Evolutionary conservation across 2,888 invertebrate species (phyloP).

Genomic region (Oasisia sp.): DNA sequence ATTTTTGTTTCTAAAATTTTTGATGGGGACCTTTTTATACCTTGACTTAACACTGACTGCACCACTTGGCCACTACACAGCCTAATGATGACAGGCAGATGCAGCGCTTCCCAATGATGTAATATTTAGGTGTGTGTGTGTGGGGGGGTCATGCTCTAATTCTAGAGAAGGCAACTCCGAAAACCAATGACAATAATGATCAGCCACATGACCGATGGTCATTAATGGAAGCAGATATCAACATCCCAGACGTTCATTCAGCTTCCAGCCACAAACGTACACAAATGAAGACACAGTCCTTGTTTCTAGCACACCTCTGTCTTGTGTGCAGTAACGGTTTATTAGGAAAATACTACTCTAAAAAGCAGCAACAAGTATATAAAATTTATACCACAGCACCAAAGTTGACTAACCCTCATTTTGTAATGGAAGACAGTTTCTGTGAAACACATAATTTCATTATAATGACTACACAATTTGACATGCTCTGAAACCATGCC

Average conservation of each 20-base stretch:
- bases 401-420: neutral
- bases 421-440: neutral
- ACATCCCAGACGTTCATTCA: neutral
- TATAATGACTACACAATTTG: neutral
- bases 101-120: no score
- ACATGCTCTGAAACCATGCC: neutral
- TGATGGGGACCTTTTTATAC: no score
- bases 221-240: neutral
- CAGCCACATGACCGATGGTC: no score
- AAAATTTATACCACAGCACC: neutral
- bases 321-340: neutral
- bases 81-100: no score
- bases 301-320: neutral
- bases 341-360: conserved; percentile 6
- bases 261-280: neutral
- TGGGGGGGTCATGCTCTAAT: no score
- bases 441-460: neutral
- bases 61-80: no score
- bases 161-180: no score
- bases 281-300: neutral
- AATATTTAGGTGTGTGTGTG: no score
- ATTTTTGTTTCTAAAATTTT: no score
- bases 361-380: conserved; percentile 4
- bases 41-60: no score
- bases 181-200: no score